These are phyloP conservation scores for Heterodera carotae DNA, from an alignment of 1,140 invertebrate genomes.

Conservation along the genomic window DNA sequence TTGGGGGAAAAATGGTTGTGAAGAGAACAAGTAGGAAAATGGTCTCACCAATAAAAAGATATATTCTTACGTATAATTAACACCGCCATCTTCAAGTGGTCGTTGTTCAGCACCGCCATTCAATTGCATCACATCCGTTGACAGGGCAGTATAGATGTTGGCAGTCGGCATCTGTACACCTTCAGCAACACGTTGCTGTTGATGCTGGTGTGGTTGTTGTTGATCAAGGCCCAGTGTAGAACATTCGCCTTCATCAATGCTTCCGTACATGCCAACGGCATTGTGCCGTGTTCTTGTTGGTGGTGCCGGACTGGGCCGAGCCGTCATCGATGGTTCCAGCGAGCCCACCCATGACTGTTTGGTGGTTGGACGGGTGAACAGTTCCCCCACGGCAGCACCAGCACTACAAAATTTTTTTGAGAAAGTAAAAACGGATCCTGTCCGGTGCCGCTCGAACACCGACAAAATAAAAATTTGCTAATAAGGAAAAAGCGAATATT, in stretches of 20 bases:
- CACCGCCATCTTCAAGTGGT: too few species aligned
- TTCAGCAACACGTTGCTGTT: not conserved
- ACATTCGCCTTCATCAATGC: slow-evolving; percentile 11
- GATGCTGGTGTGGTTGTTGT: too few species aligned
- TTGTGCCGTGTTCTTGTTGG: slow-evolving; percentile 2
- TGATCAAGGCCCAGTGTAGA: not conserved
- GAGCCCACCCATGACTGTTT: slow-evolving; percentile 32
- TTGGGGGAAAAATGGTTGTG: too few species aligned
- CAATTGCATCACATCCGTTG: not conserved
- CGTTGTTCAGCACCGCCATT: not conserved
- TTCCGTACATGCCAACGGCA: slow-evolving; percentile 14
- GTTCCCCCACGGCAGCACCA: slow-evolving; percentile 3
- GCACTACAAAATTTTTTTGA: too few species aligned
- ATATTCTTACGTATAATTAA: too few species aligned
- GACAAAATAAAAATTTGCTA: too few species aligned
- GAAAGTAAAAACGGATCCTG: too few species aligned
- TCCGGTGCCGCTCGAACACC: too few species aligned
- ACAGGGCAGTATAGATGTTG: slow-evolving; percentile 1
- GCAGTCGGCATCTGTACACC: not conserved
- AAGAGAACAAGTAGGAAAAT: too few species aligned
- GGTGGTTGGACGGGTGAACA: slow-evolving; percentile 30
- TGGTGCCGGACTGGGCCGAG: not conserved
- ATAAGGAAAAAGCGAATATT: too few species aligned
- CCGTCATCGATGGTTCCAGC: not conserved
- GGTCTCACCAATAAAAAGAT: too few species aligned